Conservation (phyloP, 2,888 invertebrate genomes). For the Leptopilina syphax region DNA sequence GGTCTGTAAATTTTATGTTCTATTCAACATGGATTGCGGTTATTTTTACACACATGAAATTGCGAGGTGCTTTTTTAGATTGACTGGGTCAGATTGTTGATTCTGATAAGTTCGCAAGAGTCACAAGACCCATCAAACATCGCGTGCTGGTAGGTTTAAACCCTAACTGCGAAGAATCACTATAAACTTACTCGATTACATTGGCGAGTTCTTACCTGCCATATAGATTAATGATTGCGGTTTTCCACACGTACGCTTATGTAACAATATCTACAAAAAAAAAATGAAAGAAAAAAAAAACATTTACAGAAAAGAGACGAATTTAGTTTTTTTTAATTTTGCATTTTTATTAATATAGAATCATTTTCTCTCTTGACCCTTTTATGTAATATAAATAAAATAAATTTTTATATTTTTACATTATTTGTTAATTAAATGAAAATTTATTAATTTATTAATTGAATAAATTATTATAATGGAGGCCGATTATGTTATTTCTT, state of each 20-base stretch:
- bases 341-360: too few relatives aligned
- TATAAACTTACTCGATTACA: conserved; percentile 58
- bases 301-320: not conserved
- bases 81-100: conserved; percentile 67
- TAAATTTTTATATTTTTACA: too few relatives aligned
- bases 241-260: conserved; percentile 61
- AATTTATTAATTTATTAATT: too few relatives aligned
- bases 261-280: conserved; percentile 31
- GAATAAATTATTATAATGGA: too few relatives aligned
- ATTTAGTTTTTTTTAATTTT: too few relatives aligned
- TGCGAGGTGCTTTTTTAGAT: conserved; percentile 16
- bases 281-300: too few relatives aligned
- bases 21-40: not conserved
- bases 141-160: conserved; percentile 56
- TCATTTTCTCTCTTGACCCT: too few relatives aligned
- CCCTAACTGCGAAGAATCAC: conserved; percentile 51
- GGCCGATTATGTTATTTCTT: too few relatives aligned
- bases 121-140: conserved; percentile 47
- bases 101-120: conserved; percentile 50
- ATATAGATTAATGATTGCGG: conserved; percentile 62
- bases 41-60: not conserved
- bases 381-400: too few relatives aligned
- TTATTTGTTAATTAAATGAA: too few relatives aligned
- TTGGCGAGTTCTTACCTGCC: conserved; percentile 55
- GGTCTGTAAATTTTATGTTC: not conserved